phyloP scores from a whole-genome alignment of 2,797 vertebrate genomes.

The Geotrypetes seraphini region DNA sequence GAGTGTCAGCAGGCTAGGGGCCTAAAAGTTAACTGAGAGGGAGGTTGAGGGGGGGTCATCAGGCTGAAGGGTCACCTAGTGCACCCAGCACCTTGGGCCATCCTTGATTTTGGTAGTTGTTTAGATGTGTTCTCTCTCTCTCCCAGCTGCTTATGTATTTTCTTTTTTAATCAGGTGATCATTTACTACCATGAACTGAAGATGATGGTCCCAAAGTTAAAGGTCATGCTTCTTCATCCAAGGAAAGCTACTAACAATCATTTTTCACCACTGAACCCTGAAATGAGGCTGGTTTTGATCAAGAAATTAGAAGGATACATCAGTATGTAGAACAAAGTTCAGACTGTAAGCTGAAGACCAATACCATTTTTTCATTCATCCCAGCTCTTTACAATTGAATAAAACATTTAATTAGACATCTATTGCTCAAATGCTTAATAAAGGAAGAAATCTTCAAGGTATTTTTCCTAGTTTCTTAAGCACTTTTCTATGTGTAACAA shows the following conservation, averaged over 20 bases:
- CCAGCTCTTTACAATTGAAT: constrained; percentile 7
- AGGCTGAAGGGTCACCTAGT: no score
- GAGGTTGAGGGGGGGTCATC: no score
- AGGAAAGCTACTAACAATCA: constrained; percentile 32
- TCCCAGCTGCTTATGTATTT: constrained; percentile 13
- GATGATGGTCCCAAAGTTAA: constrained; percentile 22
- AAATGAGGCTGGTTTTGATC: constrained; percentile 16
- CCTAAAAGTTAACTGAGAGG: no score
- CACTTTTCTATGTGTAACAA: constrained; percentile 37
- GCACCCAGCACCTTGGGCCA: no score
- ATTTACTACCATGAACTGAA: constrained; percentile 9
- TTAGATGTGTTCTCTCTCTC: background rate
- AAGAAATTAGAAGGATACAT: no score
- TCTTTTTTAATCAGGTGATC: constrained; percentile 40
- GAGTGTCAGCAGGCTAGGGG: no score
- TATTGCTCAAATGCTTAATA: constrained; percentile 19
- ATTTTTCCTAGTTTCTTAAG: constrained; percentile 16
- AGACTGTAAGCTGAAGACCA: constrained; percentile 6
- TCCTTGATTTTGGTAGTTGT: no score
- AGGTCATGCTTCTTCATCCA: constrained; percentile 34
- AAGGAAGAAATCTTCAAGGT: constrained; percentile 8
- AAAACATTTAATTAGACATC: constrained; percentile 16
- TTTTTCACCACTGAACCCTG: constrained; percentile 14
- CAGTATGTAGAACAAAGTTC: constrained; percentile 5
- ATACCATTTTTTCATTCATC: constrained; percentile 14